Base-by-base conservation (phyloP, 2,888 invertebrate genomes). In the Cheilosia vernalis region DNA sequence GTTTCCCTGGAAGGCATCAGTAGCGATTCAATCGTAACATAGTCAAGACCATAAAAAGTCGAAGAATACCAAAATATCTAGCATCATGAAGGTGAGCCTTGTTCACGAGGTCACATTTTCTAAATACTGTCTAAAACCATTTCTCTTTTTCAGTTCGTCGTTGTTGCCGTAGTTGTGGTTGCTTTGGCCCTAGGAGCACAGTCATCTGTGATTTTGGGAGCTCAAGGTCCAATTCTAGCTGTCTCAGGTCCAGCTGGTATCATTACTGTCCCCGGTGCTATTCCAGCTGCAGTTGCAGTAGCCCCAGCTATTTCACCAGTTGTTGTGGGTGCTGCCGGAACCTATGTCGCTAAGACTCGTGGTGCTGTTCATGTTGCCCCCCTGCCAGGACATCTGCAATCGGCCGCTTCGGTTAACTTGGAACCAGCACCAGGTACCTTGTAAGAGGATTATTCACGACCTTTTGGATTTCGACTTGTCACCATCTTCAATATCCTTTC, bases 21-120 rank as follows among this genome's bases (percentile, higher is more conserved):
- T 90, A 89, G 88, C 89, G 89, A 89, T 89, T 89, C 87, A 89
- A 88, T 87, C 90, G 89, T 90, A 88, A 87, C 88, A 82, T 78
- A 76, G 88, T 87, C 83, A 78, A 79, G 56, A 73, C 53, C 67
- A 37, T 51, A 44, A 51, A 58, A 64, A 44, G 81, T 42, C 66
- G 2, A 53, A 53, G 63, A 44, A 53, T 49, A 77, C 73, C 49
- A 77, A 83, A 73, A 37, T 6, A 60, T 13, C 15, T 19, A 84
- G 74, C 80, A 84, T 53, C 84, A 84, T 84, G 84, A 84, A 84
- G 80, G 84, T 84, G 42, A 13, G 15, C 2, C 6, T 37, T 37
- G 37, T 10, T 0, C 13, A 15, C 3, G 4, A 21, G n/a, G 6
- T 24, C 17, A 9, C 1, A 15, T 33, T 17, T n/a, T 2, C 13